A percentile compares a stretch with the other conserved stretches of the same genome.
Evolutionary conservation across 2,797 vertebrate species (phyloP).

Genomic region (Typhlichthys subterraneus): DNA sequence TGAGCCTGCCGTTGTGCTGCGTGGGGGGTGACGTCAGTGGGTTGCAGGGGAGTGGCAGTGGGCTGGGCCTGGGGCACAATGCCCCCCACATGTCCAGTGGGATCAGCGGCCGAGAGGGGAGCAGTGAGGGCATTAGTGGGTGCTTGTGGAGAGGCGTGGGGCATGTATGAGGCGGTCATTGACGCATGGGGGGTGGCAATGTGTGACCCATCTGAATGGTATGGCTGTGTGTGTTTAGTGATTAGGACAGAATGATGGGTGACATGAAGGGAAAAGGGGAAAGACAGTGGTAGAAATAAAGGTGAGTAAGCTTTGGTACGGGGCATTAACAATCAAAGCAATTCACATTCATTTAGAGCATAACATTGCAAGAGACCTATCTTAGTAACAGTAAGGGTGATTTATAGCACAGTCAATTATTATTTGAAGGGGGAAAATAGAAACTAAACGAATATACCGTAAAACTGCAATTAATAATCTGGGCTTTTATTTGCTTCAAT

Average conservation of each 20-base stretch:
- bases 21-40: conserved; percentile 71
- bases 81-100: conserved; percentile 63
- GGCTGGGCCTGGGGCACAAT: conserved; percentile 70
- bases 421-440: conserved; percentile 25
- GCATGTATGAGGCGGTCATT: conserved; percentile 69
- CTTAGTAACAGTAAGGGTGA: conserved; percentile 43
- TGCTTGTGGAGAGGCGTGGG: conserved; percentile 75
- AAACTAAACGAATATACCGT: conserved; percentile 13
- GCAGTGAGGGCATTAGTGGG: conserved; percentile 68
- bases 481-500: too few species aligned
- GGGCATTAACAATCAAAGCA: conserved; percentile 67
- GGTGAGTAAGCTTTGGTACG: conserved; percentile 71
- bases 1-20: conserved; percentile 70
- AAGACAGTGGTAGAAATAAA: conserved; percentile 70
- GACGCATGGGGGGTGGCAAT: conserved; percentile 64
- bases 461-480: background rate
- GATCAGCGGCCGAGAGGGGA: conserved; percentile 70
- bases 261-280: conserved; percentile 52
- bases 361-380: conserved; percentile 37
- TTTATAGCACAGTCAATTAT: conserved; percentile 38
- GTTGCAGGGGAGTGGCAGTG: conserved; percentile 70
- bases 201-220: conserved; percentile 74
- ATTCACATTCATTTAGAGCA: conserved; percentile 46
- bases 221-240: conserved; percentile 71
- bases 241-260: conserved; percentile 59